Evolutionary conservation across 2,888 invertebrate genomes (phyloP), one percentile per base, ranked within the genome.

Genomic region (Tetranychus piercei): DNA sequence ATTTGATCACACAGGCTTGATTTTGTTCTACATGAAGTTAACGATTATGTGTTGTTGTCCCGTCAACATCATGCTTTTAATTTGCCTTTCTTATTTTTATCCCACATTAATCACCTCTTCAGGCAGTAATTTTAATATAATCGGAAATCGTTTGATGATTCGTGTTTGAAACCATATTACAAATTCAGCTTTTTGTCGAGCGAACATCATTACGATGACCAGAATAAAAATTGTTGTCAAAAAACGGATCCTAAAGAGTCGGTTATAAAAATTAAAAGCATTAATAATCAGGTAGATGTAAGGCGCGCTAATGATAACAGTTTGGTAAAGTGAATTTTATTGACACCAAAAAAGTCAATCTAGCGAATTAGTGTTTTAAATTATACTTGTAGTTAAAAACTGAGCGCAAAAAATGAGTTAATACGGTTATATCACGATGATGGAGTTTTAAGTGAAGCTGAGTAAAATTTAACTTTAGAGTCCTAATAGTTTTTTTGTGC

Each of bases 111-210:
- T n/a, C 20, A 22, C 69, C 9, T 69, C 69, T 9, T 69, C 22
- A 69, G 69, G 69, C 20, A 69, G n/a, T 22, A 69, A n/a, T 11
- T 22, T 20, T 6, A 69, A 23, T 15, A 69, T 69, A n/a, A 22
- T 20, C n/a, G 69, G 69, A 69, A 69, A 69, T 22, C 69, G 69
- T 7, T 69, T 34, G 69, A 20, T 8, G n/a, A 69, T 22, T 34
- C 23, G 20, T 15, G 69, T 34, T 69, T 74, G 71, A 11, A 73
- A 74, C 76, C 76, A 76, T 15, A 67, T n/a, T 20, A 65, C 70
- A 8, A 92, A 89, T 82, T 92, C 92, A 74, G 91, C 91, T 92
- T 92, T 92, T 81, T 92, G 91, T 81, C 90, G 89, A 82, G 91
- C 86, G 79, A 91, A 88, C 85, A 91, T 88, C 80, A 91, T 88